These are phyloP conservation scores for Dynastes maya DNA, from an alignment of 2,888 invertebrate genomes.

Conservation along the genomic window DNA sequence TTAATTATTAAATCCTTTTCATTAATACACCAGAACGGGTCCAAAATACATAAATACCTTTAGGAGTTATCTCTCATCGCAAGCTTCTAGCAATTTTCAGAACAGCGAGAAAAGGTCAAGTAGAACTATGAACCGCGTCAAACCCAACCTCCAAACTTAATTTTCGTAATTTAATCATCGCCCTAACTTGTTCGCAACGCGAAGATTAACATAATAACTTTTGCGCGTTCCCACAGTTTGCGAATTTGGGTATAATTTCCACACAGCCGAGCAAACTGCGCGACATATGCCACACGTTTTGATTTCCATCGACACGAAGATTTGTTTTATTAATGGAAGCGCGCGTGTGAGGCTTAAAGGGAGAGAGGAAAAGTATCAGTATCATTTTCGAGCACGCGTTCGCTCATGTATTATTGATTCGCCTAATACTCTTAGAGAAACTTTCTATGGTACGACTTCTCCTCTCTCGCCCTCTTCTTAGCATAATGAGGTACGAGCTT, in stretches of 20 bases:
- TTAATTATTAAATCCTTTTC: too few relatives aligned
- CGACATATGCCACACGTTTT: constrained; percentile 4
- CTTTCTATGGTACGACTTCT: constrained; percentile 15
- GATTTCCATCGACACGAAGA: constrained; percentile 16
- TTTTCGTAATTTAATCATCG: constrained; percentile 25
- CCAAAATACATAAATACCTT: too few relatives aligned
- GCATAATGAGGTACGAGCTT: constrained; percentile 31
- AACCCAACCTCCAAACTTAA: constrained; percentile 5
- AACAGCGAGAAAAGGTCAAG: neutral
- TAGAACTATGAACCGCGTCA: neutral
- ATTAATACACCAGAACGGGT: too few relatives aligned
- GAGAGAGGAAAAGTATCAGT: constrained; percentile 2
- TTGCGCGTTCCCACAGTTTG: constrained; percentile 1
- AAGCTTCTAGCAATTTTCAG: neutral
- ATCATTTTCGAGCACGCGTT: constrained; percentile 10
- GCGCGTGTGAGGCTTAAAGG: too few relatives aligned
- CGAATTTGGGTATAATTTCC: constrained; percentile 18
- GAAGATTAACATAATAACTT: constrained; percentile 27
- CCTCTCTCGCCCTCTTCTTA: neutral
- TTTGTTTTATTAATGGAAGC: constrained; percentile 35
- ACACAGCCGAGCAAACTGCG: neutral
- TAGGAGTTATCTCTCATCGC: too few relatives aligned
- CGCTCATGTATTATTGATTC: constrained; percentile 41
- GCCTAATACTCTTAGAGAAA: constrained; percentile 41
- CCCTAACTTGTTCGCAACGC: constrained; percentile 7